phyloP scores from a whole-genome alignment of 1,140 invertebrate genomes.

The Rhynchophorus ferrugineus region DNA sequence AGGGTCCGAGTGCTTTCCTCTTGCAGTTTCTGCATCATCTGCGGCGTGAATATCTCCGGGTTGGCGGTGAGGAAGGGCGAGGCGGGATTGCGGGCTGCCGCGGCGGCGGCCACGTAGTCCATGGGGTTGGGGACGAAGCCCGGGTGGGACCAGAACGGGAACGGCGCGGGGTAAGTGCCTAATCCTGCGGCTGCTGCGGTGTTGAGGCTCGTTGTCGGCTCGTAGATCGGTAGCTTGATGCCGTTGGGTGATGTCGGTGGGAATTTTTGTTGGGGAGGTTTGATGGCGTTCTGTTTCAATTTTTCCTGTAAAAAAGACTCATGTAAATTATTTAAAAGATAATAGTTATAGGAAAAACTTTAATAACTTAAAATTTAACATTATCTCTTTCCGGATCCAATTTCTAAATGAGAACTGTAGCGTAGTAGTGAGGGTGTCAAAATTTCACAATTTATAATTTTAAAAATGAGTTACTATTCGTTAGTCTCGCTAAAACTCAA shows the following conservation, averaged over 20 bases:
- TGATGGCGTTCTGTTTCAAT: slow-evolving; percentile 41
- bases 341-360: too few species aligned
- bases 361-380: too few species aligned
- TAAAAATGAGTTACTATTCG: too few species aligned
- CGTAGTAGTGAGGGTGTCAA: too few species aligned
- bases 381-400: too few species aligned
- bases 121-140: slow-evolving; percentile 46
- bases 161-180: slow-evolving; percentile 47
- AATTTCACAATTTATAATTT: too few species aligned
- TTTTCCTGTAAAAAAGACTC: slow-evolving; percentile 35
- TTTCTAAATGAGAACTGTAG: too few species aligned
- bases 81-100: slow-evolving; percentile 28
- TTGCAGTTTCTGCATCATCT: slow-evolving; percentile 71
- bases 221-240: slow-evolving; percentile 60
- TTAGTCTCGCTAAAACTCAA: too few species aligned
- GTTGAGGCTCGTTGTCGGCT: slow-evolving; percentile 28
- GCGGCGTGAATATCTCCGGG: slow-evolving; percentile 66
- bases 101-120: slow-evolving; percentile 41
- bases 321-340: too few species aligned
- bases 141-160: slow-evolving; percentile 55
- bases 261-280: slow-evolving; percentile 54
- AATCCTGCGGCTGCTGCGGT: slow-evolving; percentile 15
- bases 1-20: slow-evolving; percentile 47
- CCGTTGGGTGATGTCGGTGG: slow-evolving; percentile 58
- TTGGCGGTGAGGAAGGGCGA: slow-evolving; percentile 47